Evolutionary conservation across 2,888 invertebrate genomes (phyloP), one percentile per base, ranked within the genome.

Genomic region (Drosophila lutescens): DNA sequence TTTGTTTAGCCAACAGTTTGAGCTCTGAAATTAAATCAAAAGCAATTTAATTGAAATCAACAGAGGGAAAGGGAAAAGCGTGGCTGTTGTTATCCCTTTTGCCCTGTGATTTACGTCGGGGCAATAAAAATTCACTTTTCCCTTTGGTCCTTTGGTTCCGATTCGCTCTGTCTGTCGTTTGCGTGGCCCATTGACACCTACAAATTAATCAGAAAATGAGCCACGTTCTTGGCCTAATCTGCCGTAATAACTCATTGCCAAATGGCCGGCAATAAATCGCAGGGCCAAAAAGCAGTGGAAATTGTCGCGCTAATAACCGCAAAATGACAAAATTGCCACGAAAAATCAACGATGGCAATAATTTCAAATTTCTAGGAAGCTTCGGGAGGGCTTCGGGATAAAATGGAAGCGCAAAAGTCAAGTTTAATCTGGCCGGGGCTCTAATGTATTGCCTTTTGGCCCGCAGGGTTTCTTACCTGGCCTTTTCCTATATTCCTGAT

Each of bases 121-220:
- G 56, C 54, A 68, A 73, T 86, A 79, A 88, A 80, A 86, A 80
- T 80, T 88, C 85, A 86, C 81, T 86, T 86, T 56, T 50, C 74
- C 68, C 15, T n/a, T n/a, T 23, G 36, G 34, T 36, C 12, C 17
- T 23, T 12, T 12, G 23, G 43, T 12, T 20, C 15, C 30, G 47
- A 26, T 23, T 9, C n/a, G 20, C 8, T 30, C 30, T 30, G 30
- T 30, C 23, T n/a, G 23, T n/a, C n/a, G 20, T 10, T 46, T 10
- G 26, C 26, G 44, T 55, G 57, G 40, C 60, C 72, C 76, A 79
- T 76, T 82, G 83, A 85, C 86, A 88, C 80, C 71, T 76, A 65
- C 63, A 88, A 78, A 85, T 85, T 85, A 86, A 88, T 82, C 86
- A 80, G 62, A 51, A 41, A 60, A 34, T 56, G 47, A 55, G 60